A percentile compares a stretch with the other conserved stretches of the same genome.
Evolutionary conservation across 2,888 invertebrate species (phyloP).

Genomic region (Rotaria macrura): DNA sequence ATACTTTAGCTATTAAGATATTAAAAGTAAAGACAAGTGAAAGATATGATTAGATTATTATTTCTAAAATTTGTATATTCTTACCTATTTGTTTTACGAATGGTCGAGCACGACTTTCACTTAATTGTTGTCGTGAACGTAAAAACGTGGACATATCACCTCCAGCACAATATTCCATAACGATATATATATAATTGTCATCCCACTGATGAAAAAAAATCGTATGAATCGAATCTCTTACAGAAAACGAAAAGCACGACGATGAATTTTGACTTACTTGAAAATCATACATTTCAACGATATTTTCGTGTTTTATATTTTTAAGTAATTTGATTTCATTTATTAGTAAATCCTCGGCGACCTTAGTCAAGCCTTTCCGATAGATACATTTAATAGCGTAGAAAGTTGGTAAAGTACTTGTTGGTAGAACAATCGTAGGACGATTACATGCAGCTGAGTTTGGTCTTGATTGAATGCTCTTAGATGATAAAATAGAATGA

Average conservation of each 20-base stretch:
- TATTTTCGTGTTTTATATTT: slow-evolving; percentile 65
- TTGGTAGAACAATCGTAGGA: not conserved
- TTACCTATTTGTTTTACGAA: slow-evolving; percentile 66
- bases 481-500: not conserved
- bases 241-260: not conserved
- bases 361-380: slow-evolving; percentile 61
- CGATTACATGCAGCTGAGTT: not conserved
- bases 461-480: not conserved
- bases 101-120: slow-evolving; percentile 55
- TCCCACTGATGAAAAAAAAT: slow-evolving; percentile 47
- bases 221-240: not conserved
- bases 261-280: slow-evolving; percentile 38
- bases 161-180: slow-evolving; percentile 73
- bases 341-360: slow-evolving; percentile 67
- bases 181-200: slow-evolving; percentile 65
- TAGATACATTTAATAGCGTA: slow-evolving; percentile 69
- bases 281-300: slow-evolving; percentile 72
- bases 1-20: slow-evolving; percentile 57
- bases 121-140: slow-evolving; percentile 47
- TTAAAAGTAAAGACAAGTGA: not conserved
- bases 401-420: not conserved
- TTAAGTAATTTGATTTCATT: slow-evolving; percentile 72
- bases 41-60: not conserved
- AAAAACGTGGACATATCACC: slow-evolving; percentile 72
- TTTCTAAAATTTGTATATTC: not conserved